A percentile compares a stretch with the other conserved stretches of the same genome.
These are phyloP conservation scores for Pseudonaja textilis DNA, from an alignment of 2,113 vertebrate species.

Conservation along the genomic window DNA sequence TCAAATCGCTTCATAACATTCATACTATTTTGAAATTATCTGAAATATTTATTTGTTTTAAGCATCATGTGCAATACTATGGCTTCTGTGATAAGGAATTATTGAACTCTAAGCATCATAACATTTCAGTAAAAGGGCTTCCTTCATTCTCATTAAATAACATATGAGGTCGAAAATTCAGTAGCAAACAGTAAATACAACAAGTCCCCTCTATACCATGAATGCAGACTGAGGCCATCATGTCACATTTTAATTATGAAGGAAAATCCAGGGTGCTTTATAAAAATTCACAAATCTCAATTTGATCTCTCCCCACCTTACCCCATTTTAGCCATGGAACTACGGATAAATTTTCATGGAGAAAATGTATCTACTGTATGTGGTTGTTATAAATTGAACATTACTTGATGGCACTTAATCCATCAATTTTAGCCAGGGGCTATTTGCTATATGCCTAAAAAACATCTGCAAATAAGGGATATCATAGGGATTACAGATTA, in stretches of 20 bases:
- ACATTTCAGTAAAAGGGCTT: background rate
- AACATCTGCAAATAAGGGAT: background rate
- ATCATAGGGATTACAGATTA: background rate
- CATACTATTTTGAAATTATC: background rate
- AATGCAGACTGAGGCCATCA: background rate
- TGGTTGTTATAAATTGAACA: background rate
- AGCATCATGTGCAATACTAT: background rate
- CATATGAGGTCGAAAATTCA: background rate
- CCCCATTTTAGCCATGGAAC: background rate
- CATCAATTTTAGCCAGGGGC: background rate
- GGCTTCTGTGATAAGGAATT: background rate
- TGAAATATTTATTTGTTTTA: background rate
- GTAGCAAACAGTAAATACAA: background rate
- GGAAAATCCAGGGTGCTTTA: background rate
- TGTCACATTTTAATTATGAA: background rate
- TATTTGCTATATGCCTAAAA: background rate
- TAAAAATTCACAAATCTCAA: background rate
- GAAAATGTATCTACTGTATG: background rate
- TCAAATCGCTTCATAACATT: background rate
- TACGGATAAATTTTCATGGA: background rate
- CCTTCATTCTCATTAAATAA: background rate
- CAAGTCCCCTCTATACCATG: background rate
- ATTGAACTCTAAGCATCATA: background rate
- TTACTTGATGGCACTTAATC: background rate
- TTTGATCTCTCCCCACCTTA: background rate